Evolutionary conservation across 2,888 invertebrate species (phyloP).

Genomic region (Ecliptopera silaceata): DNA sequence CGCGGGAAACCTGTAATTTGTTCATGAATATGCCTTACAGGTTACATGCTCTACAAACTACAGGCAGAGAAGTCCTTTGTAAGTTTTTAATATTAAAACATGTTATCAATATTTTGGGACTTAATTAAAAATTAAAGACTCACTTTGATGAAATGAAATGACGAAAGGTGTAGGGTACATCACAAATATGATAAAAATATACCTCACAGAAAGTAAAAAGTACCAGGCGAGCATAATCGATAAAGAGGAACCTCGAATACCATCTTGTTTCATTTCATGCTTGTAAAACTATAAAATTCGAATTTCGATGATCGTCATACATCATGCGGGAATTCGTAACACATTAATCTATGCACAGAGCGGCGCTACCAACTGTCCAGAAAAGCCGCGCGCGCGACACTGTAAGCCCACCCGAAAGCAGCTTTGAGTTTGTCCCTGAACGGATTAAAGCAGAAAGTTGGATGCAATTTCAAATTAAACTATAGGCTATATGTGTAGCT

Average conservation of each 20-base stretch:
- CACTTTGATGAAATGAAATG: too few species aligned
- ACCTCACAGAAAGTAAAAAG: too few species aligned
- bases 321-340: slow-evolving; percentile 58
- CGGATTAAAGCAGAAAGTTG: slow-evolving; percentile 69
- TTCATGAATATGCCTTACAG: too few species aligned
- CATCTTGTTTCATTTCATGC: not conserved
- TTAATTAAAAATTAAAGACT: too few species aligned
- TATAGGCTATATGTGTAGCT: slow-evolving; percentile 9
- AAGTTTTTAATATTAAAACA: too few species aligned
- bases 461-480: slow-evolving; percentile 57
- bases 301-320: slow-evolving; percentile 29
- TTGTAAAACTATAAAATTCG: not conserved
- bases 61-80: too few species aligned
- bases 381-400: slow-evolving; percentile 68
- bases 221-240: too few species aligned
- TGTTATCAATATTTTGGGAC: too few species aligned
- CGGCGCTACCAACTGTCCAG: slow-evolving; percentile 52
- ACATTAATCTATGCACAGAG: slow-evolving; percentile 55
- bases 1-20: not conserved
- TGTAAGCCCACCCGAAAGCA: slow-evolving; percentile 62
- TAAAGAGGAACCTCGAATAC: too few species aligned
- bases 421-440: slow-evolving; percentile 71
- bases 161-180: too few species aligned
- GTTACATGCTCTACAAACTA: too few species aligned
- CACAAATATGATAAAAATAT: too few species aligned